Evolutionary conservation across 1,140 invertebrate species (phyloP), one percentile per base, ranked within the genome.

Genomic region (Drosophila mauritiana): DNA sequence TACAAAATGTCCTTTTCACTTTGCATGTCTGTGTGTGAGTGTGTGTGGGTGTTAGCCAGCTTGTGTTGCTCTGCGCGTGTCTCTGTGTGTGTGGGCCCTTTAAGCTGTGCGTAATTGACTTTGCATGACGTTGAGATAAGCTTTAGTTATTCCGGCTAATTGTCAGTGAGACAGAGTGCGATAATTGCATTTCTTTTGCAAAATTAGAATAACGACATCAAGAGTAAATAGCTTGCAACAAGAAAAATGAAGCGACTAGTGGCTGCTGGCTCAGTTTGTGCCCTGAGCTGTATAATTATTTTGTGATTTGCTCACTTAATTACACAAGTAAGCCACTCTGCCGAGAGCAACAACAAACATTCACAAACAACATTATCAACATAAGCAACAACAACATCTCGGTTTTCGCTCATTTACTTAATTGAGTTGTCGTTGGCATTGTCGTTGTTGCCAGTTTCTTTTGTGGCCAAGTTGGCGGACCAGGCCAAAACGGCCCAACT

Each of bases 371-470:
- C 34, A 36, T 27, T 13, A 42, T 10, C 52, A 70, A 57, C 37
- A 48, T 40, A 62, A 57, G 27, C 52, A 58, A 13, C 56, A 55
- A 69, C 57, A 78, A 73, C 78, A 73, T 61, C 78, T 69, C 25
- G 74, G 43, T 68, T 79, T 81, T 72, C 65, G 55, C 74, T 88
- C 78, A 82, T 86, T 86, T 86, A 64, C 78, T 88, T 81, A 88
- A 86, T 86, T 86, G 70, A 88, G 83, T 88, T 81, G 78, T 63
- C 54, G 70, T 64, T 68, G 62, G 48, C 57, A 62, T 59, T 68
- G 64, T 15, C 45, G 37, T 86, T 72, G 73, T 70, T 67, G 49
- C 67, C 72, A 53, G 49, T 62, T 78, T 72, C 56, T 73, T 78
- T 82, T 78, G 78, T 72, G 56, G 62, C 70, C 45, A 61, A 70